Evolutionary conservation across 1,140 invertebrate genomes (phyloP).

Genomic region (fruit fly (Drosophila melanogaster)): Release_6_plus_ISO1_MT NT_033779.5:19368001-19368500

Average conservation of each 20-base stretch:
- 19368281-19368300: not conserved
- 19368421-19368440: slow-evolving; percentile 24
- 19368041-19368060: slow-evolving; percentile 43
- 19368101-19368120: slow-evolving; percentile 32
- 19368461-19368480: slow-evolving; percentile 62
- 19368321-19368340: slow-evolving; percentile 28
- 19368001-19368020: slow-evolving; percentile 77
- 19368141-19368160: not conserved
- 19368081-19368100: slow-evolving; percentile 31
- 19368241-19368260: not conserved
- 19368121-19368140: not conserved
- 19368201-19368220: no score
- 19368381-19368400: slow-evolving; percentile 82
- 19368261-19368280: not conserved
- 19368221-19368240: no score
- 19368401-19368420: slow-evolving; percentile 68
- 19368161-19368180: no score
- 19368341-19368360: slow-evolving; percentile 43
- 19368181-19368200: not conserved
- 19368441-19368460: slow-evolving; percentile 42
- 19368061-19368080: slow-evolving; percentile 58
- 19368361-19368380: slow-evolving; percentile 58
- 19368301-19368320: slow-evolving; percentile 7
- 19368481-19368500: slow-evolving; percentile 50
- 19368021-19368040: slow-evolving; percentile 71